phyloP scores from a whole-genome alignment of 2,113 vertebrate genomes.

The Pardalotus punctatus region DNA sequence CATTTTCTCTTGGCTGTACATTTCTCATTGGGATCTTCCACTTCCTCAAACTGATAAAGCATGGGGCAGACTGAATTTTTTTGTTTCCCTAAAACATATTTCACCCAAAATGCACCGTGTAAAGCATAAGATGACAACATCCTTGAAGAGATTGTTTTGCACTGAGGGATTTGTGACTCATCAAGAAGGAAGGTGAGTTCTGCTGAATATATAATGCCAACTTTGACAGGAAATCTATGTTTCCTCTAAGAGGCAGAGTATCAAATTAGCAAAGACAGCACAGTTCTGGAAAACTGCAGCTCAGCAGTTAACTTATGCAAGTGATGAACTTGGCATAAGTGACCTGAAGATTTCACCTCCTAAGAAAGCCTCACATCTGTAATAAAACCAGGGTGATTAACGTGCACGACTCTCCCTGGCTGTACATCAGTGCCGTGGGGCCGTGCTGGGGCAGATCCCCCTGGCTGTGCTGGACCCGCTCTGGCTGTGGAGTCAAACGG shows the following conservation, averaged over 20 bases:
- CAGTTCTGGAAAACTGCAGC: neutral
- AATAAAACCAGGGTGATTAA: neutral
- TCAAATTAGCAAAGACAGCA: slow-evolving; percentile 17
- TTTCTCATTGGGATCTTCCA: neutral
- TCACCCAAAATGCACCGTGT: neutral
- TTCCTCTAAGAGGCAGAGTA: neutral
- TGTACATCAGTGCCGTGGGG: rapidly evolving
- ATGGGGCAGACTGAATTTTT: neutral
- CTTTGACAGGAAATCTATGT: slow-evolving; percentile 40
- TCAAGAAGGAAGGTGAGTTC: neutral
- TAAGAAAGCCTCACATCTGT: neutral
- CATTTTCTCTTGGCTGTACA: neutral
- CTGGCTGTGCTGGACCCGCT: neutral
- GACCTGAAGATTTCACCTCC: neutral
- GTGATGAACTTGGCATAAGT: neutral
- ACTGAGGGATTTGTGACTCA: neutral
- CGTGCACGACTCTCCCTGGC: neutral
- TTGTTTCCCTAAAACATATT: neutral
- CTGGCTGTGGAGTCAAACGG: rapidly evolving
- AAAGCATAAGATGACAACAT: neutral
- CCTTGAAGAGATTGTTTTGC: neutral
- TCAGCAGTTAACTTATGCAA: slow-evolving; percentile 16
- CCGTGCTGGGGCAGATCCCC: neutral
- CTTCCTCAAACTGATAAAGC: neutral
- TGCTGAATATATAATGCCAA: neutral